These are phyloP conservation scores for Drosophila tanythrix DNA, from an alignment of 2,888 invertebrate genomes.

Conservation along the genomic window DNA sequence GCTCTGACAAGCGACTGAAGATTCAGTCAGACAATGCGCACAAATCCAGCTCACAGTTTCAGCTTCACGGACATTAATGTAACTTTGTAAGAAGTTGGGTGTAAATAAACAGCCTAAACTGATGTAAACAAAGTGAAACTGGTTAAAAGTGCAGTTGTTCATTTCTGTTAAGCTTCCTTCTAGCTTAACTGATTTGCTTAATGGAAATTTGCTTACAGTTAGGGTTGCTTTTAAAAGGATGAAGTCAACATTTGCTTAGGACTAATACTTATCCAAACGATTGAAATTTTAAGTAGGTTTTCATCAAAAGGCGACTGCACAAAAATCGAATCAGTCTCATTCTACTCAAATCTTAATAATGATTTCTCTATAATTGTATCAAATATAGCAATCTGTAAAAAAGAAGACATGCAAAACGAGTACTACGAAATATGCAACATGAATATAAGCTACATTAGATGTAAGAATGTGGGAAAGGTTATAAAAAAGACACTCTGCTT, in stretches of 20 bases:
- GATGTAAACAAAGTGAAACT: neutral
- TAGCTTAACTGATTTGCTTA: neutral
- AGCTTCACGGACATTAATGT: neutral
- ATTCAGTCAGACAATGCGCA: conserved; percentile 22
- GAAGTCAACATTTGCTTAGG: neutral
- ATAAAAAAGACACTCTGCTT: conserved; percentile 4
- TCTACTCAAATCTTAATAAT: neutral
- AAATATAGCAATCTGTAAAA: neutral
- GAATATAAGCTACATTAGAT: conserved; percentile 2
- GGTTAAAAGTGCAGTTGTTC: neutral
- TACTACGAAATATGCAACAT: conserved; percentile 2
- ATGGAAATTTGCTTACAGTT: neutral
- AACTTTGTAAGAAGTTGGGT: neutral
- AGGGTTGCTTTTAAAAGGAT: neutral
- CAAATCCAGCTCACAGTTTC: conserved; percentile 3
- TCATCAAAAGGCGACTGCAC: neutral
- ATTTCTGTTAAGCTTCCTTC: neutral
- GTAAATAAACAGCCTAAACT: neutral
- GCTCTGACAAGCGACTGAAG: conserved; percentile 47
- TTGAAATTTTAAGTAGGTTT: neutral
- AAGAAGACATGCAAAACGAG: conserved; percentile 11
- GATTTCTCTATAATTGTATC: neutral
- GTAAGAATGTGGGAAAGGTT: neutral
- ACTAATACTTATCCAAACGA: neutral
- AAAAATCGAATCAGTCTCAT: neutral